Conservation (phyloP, 2,113 vertebrate species). For the Rhineura floridana region DNA sequence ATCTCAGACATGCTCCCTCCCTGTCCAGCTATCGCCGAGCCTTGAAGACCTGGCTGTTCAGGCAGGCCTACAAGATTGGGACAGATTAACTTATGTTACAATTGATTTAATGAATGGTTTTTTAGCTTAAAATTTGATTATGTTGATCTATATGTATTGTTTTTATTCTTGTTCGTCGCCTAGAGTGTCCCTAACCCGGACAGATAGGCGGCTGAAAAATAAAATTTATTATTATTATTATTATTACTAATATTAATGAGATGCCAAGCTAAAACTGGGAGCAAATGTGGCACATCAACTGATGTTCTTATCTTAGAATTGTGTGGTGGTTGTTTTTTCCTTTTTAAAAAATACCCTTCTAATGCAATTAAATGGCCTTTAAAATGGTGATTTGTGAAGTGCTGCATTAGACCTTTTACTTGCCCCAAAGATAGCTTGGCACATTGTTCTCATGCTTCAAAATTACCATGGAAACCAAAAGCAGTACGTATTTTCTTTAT, state of each 20-base stretch:
- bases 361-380: neutral
- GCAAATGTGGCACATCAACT: neutral
- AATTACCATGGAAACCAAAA: neutral
- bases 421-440: neutral
- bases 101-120: no score
- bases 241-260: neutral
- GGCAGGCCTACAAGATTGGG: no score
- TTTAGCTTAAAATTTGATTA: no score
- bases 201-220: no score
- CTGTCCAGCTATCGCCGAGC: no score
- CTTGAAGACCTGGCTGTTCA: no score
- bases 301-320: neutral
- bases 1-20: no score
- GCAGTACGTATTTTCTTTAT: neutral
- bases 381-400: neutral
- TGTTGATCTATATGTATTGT: no score
- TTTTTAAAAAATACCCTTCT: neutral
- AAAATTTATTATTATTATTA: no score
- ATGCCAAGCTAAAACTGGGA: neutral
- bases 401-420: neutral
- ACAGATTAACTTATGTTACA: no score
- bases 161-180: no score
- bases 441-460: neutral
- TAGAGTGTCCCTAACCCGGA: no score
- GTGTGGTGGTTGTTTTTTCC: neutral